Conservation (phyloP, 1,140 invertebrate species). For the Diorhabda carinulata region DNA sequence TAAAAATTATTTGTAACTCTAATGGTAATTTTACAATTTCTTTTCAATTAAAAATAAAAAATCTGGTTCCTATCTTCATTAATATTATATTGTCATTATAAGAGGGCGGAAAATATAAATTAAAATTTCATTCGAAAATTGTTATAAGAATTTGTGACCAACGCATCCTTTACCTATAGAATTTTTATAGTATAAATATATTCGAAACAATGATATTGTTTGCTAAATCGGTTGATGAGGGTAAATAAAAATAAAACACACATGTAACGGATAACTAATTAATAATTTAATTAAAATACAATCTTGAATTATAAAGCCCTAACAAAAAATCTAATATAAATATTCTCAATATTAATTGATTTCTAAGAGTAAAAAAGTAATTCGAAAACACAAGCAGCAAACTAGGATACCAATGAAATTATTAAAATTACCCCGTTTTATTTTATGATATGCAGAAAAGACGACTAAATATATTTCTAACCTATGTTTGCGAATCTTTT, state of each 20-base stretch:
- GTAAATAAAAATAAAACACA: slow-evolving; percentile 6
- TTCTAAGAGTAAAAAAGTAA: slow-evolving; percentile 3
- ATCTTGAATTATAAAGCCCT: slow-evolving; percentile 4
- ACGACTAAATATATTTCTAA: slow-evolving; percentile 10
- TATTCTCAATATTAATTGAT: neutral
- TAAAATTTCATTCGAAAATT: no score
- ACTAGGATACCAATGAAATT: neutral
- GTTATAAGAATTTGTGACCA: no score
- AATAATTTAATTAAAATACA: slow-evolving; percentile 14
- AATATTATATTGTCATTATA: no score
- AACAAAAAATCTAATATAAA: slow-evolving; percentile 10
- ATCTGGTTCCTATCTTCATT: no score
- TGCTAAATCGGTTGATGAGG: neutral
- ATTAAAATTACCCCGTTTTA: neutral
- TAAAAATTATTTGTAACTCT: no score
- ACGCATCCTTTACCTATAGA: no score
- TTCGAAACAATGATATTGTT: no score
- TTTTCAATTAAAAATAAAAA: no score
- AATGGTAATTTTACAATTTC: no score
- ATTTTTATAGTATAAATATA: no score
- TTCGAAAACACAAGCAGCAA: slow-evolving; percentile 10
- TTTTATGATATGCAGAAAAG: slow-evolving; percentile 13
- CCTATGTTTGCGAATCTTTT: neutral
- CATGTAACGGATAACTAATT: slow-evolving; percentile 5
- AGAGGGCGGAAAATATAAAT: no score